Conservation (phyloP, 2,113 vertebrate species). For the Athene cunicularia region DNA sequence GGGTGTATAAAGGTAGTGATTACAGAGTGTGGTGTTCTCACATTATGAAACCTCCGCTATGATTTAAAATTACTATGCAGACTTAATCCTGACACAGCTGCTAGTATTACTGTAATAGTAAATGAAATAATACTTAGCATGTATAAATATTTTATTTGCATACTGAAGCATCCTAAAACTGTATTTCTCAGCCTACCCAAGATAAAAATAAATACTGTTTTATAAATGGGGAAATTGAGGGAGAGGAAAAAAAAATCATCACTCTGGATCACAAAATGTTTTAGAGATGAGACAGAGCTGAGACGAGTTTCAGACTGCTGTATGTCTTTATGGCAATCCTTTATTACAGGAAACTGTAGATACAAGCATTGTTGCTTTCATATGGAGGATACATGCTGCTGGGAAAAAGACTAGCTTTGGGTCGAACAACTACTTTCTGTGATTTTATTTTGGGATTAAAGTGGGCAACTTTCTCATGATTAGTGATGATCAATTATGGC, state of each 20-base stretch:
- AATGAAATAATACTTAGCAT: not conserved
- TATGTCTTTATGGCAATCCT: not conserved
- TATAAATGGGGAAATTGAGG: not conserved
- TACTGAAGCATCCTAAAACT: not conserved
- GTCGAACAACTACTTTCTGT: not conserved
- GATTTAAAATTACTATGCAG: not conserved
- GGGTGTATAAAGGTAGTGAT: not conserved
- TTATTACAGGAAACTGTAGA: not conserved
- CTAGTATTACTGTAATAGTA: not conserved
- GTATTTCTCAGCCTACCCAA: not conserved
- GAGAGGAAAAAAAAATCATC: not conserved
- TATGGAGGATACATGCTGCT: not conserved
- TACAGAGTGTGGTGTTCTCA: not conserved
- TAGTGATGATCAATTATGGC: not conserved
- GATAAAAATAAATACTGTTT: not conserved
- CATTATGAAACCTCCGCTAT: not conserved
- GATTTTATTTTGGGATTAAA: not conserved
- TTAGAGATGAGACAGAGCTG: not conserved
- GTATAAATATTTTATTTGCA: constrained; percentile 31
- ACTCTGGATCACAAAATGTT: not conserved
- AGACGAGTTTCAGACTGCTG: not conserved
- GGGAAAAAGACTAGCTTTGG: not conserved
- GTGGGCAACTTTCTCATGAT: not conserved
- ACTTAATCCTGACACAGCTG: not conserved
- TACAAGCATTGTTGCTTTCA: not conserved